Evolutionary conservation across 2,113 vertebrate species (phyloP).

Genomic region (Rhinopomastus cyanomelas): DNA sequence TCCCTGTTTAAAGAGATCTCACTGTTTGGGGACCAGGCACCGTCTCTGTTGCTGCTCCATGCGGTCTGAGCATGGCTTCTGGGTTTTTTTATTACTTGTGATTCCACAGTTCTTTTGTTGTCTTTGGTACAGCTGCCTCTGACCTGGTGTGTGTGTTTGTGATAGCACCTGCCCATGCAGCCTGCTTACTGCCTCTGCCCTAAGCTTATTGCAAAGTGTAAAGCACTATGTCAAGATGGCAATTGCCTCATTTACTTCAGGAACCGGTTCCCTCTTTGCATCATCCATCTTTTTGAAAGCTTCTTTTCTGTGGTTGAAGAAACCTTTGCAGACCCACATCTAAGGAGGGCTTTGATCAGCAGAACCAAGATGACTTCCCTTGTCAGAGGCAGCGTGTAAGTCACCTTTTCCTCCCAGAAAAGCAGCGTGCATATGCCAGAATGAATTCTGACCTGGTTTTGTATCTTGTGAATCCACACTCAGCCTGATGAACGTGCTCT

Average conservation of each 20-base stretch:
- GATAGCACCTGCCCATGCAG: neutral
- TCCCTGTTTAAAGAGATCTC: no score
- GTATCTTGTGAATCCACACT: neutral
- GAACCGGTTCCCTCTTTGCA: neutral
- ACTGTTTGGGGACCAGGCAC: no score
- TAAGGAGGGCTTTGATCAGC: conserved; percentile 39
- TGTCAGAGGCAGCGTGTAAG: conserved; percentile 1
- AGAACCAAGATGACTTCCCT: neutral
- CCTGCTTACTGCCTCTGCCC: neutral
- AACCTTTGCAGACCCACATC: conserved; percentile 15
- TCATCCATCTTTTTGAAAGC: neutral
- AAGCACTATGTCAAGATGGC: neutral
- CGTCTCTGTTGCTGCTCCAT: no score
- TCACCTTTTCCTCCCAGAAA: conserved; percentile 27
- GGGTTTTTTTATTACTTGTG: neutral
- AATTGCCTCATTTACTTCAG: neutral
- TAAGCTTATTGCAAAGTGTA: neutral
- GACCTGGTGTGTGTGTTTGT: fast-evolving
- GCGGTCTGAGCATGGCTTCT: no score
- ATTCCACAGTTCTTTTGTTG: neutral
- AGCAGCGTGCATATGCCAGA: neutral
- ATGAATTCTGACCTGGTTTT: neutral
- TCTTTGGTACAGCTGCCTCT: neutral
- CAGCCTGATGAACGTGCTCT: neutral
- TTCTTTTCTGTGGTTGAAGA: neutral